These are phyloP conservation scores for Pseudomyrmex gracilis DNA, from an alignment of 1,140 invertebrate species.

Conservation along the genomic window DNA sequence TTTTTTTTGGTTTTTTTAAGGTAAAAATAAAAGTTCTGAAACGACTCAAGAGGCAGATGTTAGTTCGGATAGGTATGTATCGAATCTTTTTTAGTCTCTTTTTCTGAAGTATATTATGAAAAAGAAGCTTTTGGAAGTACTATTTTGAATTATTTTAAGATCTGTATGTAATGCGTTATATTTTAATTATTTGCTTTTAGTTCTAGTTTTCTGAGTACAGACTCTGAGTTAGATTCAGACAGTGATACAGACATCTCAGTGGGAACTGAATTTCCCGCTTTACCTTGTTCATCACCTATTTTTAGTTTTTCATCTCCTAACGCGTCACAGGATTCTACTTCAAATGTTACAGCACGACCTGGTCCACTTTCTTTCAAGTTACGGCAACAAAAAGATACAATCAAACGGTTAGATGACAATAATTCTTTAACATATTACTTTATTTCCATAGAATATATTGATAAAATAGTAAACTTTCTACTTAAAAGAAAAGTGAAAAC, in stretches of 20 bases:
- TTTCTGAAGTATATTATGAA: background rate
- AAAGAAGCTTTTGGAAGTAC: background rate
- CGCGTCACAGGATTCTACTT: background rate
- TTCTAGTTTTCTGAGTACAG: slow-evolving; percentile 12
- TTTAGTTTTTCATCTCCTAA: background rate
- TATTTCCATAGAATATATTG: background rate
- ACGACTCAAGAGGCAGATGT: background rate
- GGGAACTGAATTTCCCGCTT: slow-evolving; percentile 67
- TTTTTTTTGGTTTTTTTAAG: slow-evolving; percentile 31
- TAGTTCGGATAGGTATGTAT: slow-evolving; percentile 31
- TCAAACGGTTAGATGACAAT: slow-evolving; percentile 31
- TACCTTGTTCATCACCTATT: slow-evolving; percentile 2
- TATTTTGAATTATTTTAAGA: background rate
- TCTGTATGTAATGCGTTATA: background rate
- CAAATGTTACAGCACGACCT: slow-evolving; percentile 68
- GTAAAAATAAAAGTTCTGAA: slow-evolving; percentile 3
- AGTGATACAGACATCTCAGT: slow-evolving; percentile 80
- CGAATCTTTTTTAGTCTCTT: slow-evolving; percentile 3
- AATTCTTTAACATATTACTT: background rate
- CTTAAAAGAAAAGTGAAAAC: background rate
- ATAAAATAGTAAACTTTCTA: background rate
- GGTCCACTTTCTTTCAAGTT: slow-evolving; percentile 81
- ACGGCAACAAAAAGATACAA: slow-evolving; percentile 61
- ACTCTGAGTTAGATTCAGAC: slow-evolving; percentile 28
- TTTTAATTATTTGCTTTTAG: background rate